phyloP scores from a whole-genome alignment of 2,113 vertebrate genomes.

The Fulmarus glacialis region DNA sequence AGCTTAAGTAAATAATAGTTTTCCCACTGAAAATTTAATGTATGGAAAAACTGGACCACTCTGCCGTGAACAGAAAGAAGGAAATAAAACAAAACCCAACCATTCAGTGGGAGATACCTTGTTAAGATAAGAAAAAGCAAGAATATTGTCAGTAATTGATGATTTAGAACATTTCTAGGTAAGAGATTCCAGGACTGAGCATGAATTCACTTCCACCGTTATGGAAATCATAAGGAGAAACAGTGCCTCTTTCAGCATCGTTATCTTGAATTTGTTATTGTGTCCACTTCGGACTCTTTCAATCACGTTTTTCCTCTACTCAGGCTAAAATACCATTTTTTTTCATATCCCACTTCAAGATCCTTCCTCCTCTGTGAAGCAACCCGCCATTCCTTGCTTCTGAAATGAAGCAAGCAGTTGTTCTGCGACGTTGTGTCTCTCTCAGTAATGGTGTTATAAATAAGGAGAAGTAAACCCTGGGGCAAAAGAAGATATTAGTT shows the following conservation, averaged over 20 bases:
- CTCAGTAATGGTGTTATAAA: not conserved
- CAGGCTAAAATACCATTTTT: rapidly evolving
- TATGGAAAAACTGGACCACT: not conserved
- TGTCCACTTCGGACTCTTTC: not conserved
- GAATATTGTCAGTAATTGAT: not conserved
- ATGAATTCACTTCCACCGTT: not conserved
- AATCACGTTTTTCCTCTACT: not conserved
- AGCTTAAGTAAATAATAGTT: not conserved
- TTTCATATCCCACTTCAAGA: not conserved
- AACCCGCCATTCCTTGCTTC: not conserved
- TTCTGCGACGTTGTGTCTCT: not conserved
- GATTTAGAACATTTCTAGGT: not conserved
- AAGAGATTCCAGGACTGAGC: not conserved
- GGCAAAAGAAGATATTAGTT: not conserved
- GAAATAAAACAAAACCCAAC: not conserved
- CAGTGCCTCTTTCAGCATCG: not conserved
- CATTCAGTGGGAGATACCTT: not conserved
- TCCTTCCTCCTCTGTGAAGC: not conserved
- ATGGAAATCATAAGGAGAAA: not conserved
- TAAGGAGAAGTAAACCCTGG: not conserved
- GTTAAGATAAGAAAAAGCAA: not conserved
- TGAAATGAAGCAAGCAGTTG: not conserved
- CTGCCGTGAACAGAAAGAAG: not conserved
- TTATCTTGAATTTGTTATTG: not conserved
- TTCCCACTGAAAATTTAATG: not conserved